Percentiles rank a stretch among this genome's conserved stretches.
These are phyloP conservation scores for Drosophila paranaensis DNA, from an alignment of 2,888 invertebrate species.

Conservation along the genomic window DNA sequence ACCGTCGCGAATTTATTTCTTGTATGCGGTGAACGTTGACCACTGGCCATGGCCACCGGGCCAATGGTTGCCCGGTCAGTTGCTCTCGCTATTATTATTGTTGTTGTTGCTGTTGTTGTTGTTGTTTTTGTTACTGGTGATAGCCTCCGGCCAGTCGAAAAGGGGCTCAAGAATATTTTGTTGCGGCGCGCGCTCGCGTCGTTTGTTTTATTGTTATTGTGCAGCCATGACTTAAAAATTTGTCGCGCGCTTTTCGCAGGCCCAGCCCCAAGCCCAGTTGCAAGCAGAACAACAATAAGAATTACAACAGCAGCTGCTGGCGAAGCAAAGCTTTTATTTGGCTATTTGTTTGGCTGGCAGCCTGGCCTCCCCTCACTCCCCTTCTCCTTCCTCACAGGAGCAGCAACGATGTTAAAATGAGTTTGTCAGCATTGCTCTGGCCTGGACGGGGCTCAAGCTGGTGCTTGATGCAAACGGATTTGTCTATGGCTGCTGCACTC, in stretches of 20 bases:
- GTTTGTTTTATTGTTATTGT: conserved; percentile 80
- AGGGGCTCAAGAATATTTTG: conserved; percentile 76
- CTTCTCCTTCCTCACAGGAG: background rate
- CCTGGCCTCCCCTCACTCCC: conserved; percentile 15
- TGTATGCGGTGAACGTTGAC: conserved; percentile 72
- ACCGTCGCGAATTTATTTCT: conserved; percentile 79
- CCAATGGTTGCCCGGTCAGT: conserved; percentile 30
- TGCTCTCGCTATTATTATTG: conserved; percentile 14
- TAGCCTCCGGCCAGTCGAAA: conserved; percentile 33
- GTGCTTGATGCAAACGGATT: conserved; percentile 66
- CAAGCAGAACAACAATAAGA: conserved; percentile 26
- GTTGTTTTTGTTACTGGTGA: conserved; percentile 3
- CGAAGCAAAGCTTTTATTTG: conserved; percentile 69
- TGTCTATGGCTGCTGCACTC: conserved; percentile 62
- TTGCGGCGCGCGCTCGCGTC: conserved; percentile 49
- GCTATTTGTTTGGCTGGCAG: conserved; percentile 66
- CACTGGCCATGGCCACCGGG: conserved; percentile 55
- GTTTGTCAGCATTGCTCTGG: conserved; percentile 42
- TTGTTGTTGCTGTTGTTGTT: conserved; percentile 5
- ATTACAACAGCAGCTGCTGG: conserved; percentile 36
- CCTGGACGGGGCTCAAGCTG: conserved; percentile 51
- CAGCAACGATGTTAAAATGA: conserved; percentile 28
- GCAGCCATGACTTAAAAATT: conserved; percentile 80
- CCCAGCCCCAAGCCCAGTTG: conserved; percentile 18
- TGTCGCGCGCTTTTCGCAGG: conserved; percentile 61